A percentile compares a stretch with the other conserved stretches of the same genome.
phyloP scores from a whole-genome alignment of 2,797 vertebrate species.

The Muscicapa striata region DNA sequence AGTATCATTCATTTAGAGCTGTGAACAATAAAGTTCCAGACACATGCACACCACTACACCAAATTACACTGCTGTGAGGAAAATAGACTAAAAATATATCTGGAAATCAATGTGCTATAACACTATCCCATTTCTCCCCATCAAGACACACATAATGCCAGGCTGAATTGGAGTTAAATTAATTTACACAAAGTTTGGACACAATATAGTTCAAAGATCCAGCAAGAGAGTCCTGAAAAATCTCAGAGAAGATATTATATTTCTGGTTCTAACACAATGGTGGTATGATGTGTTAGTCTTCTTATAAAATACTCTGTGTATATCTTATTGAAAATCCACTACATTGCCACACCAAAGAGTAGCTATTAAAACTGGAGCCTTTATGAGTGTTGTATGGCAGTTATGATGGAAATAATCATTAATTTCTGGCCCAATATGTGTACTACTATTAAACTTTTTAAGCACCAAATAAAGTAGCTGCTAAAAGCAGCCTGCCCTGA shows the following conservation, averaged over 20 bases:
- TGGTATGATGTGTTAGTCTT: neutral
- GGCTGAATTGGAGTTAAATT: neutral
- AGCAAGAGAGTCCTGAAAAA: conserved; percentile 3
- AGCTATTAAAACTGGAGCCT: neutral
- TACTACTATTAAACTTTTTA: neutral
- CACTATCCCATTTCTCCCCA: neutral
- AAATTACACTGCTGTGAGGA: neutral
- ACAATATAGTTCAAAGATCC: neutral
- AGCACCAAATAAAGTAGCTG: neutral
- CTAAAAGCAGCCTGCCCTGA: neutral
- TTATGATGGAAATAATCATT: neutral
- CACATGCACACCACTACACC: neutral
- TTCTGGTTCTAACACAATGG: neutral
- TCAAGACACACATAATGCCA: neutral
- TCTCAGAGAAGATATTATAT: neutral
- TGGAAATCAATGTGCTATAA: neutral
- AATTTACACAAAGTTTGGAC: neutral
- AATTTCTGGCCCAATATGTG: neutral
- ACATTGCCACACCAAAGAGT: neutral
- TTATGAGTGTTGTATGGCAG: neutral
- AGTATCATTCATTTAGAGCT: neutral
- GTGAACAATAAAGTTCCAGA: neutral
- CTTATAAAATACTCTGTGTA: neutral
- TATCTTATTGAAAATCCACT: neutral
- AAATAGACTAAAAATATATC: conserved; percentile 25